These are phyloP conservation scores for Cyanoramphus novaezelandiae DNA, from an alignment of 2,113 vertebrate genomes.

Conservation along the genomic window DNA sequence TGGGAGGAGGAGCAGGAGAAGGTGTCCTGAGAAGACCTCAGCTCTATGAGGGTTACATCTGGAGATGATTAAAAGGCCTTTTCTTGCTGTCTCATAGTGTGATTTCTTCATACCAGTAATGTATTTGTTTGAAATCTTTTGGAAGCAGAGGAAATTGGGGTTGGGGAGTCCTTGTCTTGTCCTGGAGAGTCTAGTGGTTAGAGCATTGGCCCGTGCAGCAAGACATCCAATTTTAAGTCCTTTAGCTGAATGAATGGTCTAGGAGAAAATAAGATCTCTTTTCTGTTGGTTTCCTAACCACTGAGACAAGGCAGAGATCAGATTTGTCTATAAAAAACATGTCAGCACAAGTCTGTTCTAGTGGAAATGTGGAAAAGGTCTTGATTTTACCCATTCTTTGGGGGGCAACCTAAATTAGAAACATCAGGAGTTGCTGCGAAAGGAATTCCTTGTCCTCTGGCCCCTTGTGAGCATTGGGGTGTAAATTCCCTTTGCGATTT, in stretches of 20 bases:
- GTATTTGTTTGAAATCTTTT: neutral
- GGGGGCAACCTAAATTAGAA: neutral
- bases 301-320: neutral
- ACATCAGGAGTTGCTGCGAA: neutral
- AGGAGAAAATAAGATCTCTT: neutral
- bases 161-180: neutral
- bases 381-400: neutral
- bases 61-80: neutral
- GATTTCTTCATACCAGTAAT: neutral
- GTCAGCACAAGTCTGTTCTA: neutral
- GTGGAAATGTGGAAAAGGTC: neutral
- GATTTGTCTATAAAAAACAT: neutral
- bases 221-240: neutral
- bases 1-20: neutral
- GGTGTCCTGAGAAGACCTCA: neutral
- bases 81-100: neutral
- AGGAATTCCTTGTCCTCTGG: neutral
- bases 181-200: neutral
- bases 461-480: neutral
- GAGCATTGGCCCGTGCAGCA: neutral
- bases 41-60: neutral
- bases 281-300: neutral
- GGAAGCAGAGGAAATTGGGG: neutral
- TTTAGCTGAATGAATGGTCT: neutral
- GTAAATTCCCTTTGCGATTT: neutral